Base-by-base conservation (phyloP, 2,888 invertebrate species). In the Thumatha senex region DNA sequence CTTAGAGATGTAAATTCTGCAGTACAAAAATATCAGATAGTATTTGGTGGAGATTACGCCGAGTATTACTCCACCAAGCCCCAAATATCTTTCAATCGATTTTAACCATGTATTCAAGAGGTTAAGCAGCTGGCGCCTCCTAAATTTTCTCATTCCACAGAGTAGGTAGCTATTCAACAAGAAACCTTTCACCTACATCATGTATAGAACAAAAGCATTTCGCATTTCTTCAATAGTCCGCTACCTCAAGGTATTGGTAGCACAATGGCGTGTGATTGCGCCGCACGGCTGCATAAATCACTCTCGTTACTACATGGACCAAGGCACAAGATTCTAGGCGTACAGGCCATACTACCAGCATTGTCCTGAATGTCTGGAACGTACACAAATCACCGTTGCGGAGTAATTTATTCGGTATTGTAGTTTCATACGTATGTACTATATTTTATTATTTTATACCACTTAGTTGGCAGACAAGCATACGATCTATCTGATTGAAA, bases 221-320 rank as follows among this genome's bases (percentile, higher is more conserved):
- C 47, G 18, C 35, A 50, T 53, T 50, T 45, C 51, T 50, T 49
- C 39, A 29, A 47, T 11, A 15, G 39, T 51, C 38, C 35, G 55
- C 54, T 48, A 53, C 51, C 58, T 61, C 41, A 40, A 58, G 52
- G 64, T 63, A 66, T 67, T 70, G 71, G 67, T 69, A 69, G 64
- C 69, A 86, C 86, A 86, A 85, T 85, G 78, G 83, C 70, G 72
- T 76, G 75, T 86, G 86, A 86, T 86, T 86, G 84, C 84, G 80
- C 78, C 72, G 70, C 76, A 77, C 79, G 77, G 80, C 86, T 85
- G 84, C 85, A 85, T 86, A 85, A 84, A 86, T 86, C 86, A 80
- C 73, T 40, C 49, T 54, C 49, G 36, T 54, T 53, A 64, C 45
- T 50, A 61, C 51, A 43, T 42, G 59, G 59, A 44, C 2, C 55